Evolutionary conservation across 2,113 vertebrate species (phyloP).

Genomic region (Campylomormyrus tamandua): DNA sequence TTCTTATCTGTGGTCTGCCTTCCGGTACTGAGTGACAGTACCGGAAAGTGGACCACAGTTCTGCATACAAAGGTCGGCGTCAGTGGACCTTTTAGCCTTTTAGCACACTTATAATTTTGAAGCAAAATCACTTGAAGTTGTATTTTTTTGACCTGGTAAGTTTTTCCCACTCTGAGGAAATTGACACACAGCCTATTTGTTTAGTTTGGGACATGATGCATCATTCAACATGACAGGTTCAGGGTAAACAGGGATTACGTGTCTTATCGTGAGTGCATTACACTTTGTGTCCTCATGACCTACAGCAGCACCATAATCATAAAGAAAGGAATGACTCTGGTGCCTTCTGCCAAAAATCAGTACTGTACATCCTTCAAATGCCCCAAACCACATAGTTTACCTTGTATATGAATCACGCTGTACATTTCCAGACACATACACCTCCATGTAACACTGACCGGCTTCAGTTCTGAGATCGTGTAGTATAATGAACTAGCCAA

Average conservation of each 20-base stretch:
- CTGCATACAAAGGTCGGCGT: too few relatives aligned
- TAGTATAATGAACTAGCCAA: slow-evolving; percentile 16
- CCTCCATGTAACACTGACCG: not conserved
- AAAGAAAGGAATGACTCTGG: not conserved
- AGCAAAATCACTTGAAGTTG: not conserved
- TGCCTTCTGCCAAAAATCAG: not conserved
- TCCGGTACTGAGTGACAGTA: too few relatives aligned
- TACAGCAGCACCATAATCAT: slow-evolving; percentile 15
- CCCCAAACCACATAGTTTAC: not conserved
- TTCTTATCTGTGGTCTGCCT: too few relatives aligned
- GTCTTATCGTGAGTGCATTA: slow-evolving; percentile 43
- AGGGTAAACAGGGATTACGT: slow-evolving; percentile 62
- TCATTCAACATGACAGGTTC: slow-evolving; percentile 47
- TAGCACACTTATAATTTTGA: not conserved
- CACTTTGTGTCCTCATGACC: slow-evolving; percentile 35
- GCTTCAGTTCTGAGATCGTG: not conserved
- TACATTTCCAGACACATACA: slow-evolving; percentile 1
- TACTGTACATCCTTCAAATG: not conserved
- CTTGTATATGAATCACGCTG: not conserved
- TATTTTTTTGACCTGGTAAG: not conserved
- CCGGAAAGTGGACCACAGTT: too few relatives aligned
- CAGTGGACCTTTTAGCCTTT: not conserved
- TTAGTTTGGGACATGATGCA: slow-evolving; percentile 30
- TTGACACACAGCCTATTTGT: not conserved
- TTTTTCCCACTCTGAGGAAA: not conserved